Evolutionary conservation across 2,888 invertebrate genomes (phyloP), one percentile per base, ranked within the genome.

Genomic region (Ophion ellenae): DNA sequence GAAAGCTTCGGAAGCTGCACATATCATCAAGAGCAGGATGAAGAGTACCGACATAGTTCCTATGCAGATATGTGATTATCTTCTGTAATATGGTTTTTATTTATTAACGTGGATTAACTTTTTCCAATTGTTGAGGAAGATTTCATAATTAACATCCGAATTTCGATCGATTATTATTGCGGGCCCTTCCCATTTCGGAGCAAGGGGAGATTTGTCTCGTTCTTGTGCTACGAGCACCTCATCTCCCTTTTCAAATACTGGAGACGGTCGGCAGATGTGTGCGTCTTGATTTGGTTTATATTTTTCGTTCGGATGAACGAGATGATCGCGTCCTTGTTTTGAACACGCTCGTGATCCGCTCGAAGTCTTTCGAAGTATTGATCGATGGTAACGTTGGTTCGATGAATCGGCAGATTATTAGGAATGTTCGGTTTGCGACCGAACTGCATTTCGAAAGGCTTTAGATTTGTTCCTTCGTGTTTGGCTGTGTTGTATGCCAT

Each of bases 161-260:
- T 40, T 63, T 64, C 45, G 45, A 20, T 64, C 47, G 47, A 75
- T 20, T 14, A 63, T 63, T 45, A 75, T 47, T 11, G 64, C 75
- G n/a, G 64, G 47, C 0, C 74, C 61, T 40, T 75, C 74, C 74
- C 74, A 75, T 28, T 40, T 63, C 28, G 11, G 45, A 45, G 75
- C 61, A 9, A 61, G 73, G 3, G 73, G 73, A 6, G 61, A 61
- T 28, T 28, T 28, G 28, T 28, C 3, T 3, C 28, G 3, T 28
- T 66, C 24, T n/a, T 76, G 66, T 1, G 40, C 76, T n/a, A 76
- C 76, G 53, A 76, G 76, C 28, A 76, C 76, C 53, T 66, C 66
- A 32, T 66, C 76, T 28, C 66, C 64, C n/a, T 53, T 66, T 10
- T 2, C 28, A 10, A 76, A 66, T 4, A 76, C 14, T n/a, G 66